These are phyloP conservation scores for Riparia riparia DNA, from an alignment of 2,113 vertebrate species.

Conservation along the genomic window DNA sequence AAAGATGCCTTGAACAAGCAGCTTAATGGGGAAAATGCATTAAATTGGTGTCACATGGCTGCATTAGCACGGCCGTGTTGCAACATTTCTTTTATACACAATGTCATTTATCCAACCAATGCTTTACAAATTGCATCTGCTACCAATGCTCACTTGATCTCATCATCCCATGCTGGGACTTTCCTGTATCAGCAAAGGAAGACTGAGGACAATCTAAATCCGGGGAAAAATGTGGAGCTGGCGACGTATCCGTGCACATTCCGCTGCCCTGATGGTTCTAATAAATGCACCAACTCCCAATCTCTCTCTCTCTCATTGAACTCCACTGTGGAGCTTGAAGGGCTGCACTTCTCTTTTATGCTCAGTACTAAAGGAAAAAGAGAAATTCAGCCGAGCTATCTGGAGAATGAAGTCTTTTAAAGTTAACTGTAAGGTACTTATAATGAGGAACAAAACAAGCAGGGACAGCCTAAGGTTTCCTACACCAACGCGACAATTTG, in stretches of 20 bases:
- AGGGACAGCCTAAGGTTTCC: conserved; percentile 26
- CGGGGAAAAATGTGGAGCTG: neutral
- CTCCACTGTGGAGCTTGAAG: neutral
- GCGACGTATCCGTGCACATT: neutral
- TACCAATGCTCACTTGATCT: conserved; percentile 38
- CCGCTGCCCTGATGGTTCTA: conserved; percentile 15
- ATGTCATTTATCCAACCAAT: conserved; percentile 39
- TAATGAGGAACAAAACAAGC: conserved; percentile 26
- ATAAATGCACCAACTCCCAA: conserved; percentile 25
- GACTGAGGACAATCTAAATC: neutral
- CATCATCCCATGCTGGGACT: conserved; percentile 58
- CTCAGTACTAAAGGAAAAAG: neutral
- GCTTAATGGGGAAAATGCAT: conserved; percentile 69
- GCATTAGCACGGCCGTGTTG: conserved; percentile 54
- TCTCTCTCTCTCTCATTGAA: conserved; percentile 8
- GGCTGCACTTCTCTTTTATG: conserved; percentile 40
- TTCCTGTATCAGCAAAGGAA: neutral
- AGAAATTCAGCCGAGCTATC: conserved; percentile 3
- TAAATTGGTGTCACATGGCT: conserved; percentile 68
- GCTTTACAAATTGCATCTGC: conserved; percentile 58
- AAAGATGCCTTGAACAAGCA: conserved; percentile 64
- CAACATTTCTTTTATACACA: conserved; percentile 47
- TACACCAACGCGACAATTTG: neutral
- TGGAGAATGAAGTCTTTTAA: conserved; percentile 29
- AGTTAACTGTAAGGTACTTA: neutral